phyloP scores from a whole-genome alignment of 2,113 vertebrate species.

The human (Homo sapiens) region GRCh38 chr5:174844501-174845000 shows the following conservation, averaged over 20 bases:
- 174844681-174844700: neutral
- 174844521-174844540: rapidly evolving
- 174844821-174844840: neutral
- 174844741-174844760: rapidly evolving
- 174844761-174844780: neutral
- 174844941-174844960: neutral
- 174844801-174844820: neutral
- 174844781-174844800: neutral
- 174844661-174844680: neutral
- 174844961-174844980: neutral
- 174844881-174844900: too few relatives aligned
- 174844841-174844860: rapidly evolving
- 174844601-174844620: neutral
- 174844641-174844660: neutral
- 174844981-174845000: neutral
- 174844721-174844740: neutral
- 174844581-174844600: too few relatives aligned
- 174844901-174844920: neutral
- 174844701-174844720: too few relatives aligned
- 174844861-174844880: too few relatives aligned
- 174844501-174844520: neutral
- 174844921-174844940: too few relatives aligned
- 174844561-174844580: neutral
- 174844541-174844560: too few relatives aligned
- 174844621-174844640: neutral